phyloP scores from a whole-genome alignment of 2,113 vertebrate species.

The Trochalopteron elliotii region DNA sequence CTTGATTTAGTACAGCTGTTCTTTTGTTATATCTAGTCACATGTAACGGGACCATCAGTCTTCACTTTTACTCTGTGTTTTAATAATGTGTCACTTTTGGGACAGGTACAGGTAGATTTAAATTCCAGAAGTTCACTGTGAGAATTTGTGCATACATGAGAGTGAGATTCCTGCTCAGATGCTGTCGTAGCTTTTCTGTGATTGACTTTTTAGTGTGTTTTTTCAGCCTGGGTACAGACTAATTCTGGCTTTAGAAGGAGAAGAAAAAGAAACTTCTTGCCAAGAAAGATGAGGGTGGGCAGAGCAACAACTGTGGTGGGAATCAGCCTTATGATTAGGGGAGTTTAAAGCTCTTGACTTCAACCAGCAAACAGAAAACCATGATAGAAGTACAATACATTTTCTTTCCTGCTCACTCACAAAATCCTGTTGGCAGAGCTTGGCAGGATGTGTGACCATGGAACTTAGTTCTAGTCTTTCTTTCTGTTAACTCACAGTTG shows the following conservation, averaged over 20 bases:
- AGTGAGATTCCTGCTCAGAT: neutral
- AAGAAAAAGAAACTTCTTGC: neutral
- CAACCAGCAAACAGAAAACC: neutral
- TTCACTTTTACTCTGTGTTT: neutral
- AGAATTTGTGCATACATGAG: rapidly evolving
- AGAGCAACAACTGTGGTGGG: neutral
- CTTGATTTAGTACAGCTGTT: neutral
- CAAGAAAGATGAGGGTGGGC: neutral
- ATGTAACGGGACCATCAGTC: rapidly evolving
- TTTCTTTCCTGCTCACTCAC: neutral
- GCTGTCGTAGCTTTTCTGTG: neutral
- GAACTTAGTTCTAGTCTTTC: neutral
- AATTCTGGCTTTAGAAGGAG: neutral
- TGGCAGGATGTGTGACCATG: neutral
- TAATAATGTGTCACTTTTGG: neutral
- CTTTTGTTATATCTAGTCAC: neutral
- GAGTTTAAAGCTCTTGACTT: neutral
- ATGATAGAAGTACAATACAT: neutral
- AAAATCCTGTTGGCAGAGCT: neutral
- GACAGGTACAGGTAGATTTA: neutral
- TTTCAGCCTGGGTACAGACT: neutral
- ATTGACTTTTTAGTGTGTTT: neutral
- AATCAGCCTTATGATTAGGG: neutral
- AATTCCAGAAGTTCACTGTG: neutral
- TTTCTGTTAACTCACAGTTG: neutral